A percentile compares a stretch with the other conserved stretches of the same genome.
Conservation (phyloP, 2,888 invertebrate genomes). For the Cephus runcator region DNA sequence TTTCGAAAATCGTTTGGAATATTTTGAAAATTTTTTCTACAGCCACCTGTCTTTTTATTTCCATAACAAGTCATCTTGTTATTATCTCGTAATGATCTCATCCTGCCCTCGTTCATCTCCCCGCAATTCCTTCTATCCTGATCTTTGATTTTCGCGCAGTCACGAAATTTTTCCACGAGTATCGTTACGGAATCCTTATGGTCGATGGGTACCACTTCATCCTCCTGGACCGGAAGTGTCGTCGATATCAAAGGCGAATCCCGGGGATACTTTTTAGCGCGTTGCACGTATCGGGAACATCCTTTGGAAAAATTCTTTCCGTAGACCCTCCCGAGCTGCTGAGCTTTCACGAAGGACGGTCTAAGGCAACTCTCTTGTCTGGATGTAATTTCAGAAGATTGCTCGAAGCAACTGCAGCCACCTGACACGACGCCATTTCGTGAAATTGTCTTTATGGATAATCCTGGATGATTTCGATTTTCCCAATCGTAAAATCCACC, state of each 20-base stretch:
- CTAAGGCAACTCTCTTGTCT: constrained; percentile 10
- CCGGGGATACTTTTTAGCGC: neutral
- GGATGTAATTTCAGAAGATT: neutral
- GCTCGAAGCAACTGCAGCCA: neutral
- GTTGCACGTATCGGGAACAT: neutral
- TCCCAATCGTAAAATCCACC: constrained; percentile 26
- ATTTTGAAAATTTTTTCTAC: neutral
- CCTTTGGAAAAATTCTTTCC: neutral
- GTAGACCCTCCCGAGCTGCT: neutral
- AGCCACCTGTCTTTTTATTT: neutral
- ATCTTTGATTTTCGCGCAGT: neutral
- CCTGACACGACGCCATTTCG: neutral
- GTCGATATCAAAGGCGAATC: neutral
- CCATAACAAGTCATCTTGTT: neutral
- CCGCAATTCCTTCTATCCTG: neutral
- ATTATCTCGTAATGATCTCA: neutral
- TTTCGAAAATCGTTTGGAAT: neutral
- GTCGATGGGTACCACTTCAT: constrained; percentile 30
- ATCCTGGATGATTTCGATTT: constrained; percentile 18
- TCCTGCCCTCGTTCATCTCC: neutral
- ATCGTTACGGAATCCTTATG: constrained; percentile 57
- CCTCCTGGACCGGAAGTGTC: neutral
- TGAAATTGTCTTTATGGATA: neutral
- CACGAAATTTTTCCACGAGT: constrained; percentile 48
- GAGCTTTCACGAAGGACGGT: constrained; percentile 17